A percentile compares a stretch with the other conserved stretches of the same genome.
Evolutionary conservation across 1,140 invertebrate genomes (phyloP).

Genomic region (Schlechtendalia chinensis): DNA sequence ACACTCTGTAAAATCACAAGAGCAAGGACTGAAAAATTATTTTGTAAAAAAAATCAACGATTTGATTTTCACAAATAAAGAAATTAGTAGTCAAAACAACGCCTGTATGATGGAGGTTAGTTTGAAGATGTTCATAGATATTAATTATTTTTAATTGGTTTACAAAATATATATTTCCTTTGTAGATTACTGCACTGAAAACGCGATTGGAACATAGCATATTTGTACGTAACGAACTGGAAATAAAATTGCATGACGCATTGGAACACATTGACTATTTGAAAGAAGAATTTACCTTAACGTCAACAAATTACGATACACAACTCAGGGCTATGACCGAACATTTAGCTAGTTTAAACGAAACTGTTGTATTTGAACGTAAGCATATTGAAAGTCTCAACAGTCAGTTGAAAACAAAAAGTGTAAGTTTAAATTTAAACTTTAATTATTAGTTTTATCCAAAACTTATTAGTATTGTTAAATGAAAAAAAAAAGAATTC

Average conservation of each 20-base stretch:
- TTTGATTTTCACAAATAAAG: slow-evolving; percentile 4
- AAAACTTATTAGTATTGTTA: background rate
- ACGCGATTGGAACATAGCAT: slow-evolving; percentile 15
- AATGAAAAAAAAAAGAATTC: too few relatives aligned
- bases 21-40: slow-evolving; percentile 9
- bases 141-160: background rate
- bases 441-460: too few relatives aligned
- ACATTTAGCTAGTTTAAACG: slow-evolving; percentile 38
- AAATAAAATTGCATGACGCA: slow-evolving; percentile 15
- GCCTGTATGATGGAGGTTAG: slow-evolving; percentile 15
- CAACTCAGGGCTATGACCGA: slow-evolving; percentile 35
- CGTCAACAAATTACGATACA: slow-evolving; percentile 23
- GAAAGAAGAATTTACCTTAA: slow-evolving; percentile 31
- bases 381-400: slow-evolving; percentile 25
- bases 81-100: slow-evolving; percentile 16
- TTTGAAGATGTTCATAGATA: background rate
- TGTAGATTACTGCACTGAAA: slow-evolving; percentile 1
- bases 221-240: background rate
- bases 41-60: slow-evolving; percentile 36
- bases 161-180: background rate
- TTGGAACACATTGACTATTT: slow-evolving; percentile 20
- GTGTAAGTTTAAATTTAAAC: background rate
- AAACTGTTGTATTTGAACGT: slow-evolving; percentile 3
- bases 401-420: slow-evolving; percentile 22
- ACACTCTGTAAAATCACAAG: background rate